A percentile compares a stretch with the other conserved stretches of the same genome.
Evolutionary conservation across 2,888 invertebrate species (phyloP).

Genomic region (Pycnomerus fuliginosus): DNA sequence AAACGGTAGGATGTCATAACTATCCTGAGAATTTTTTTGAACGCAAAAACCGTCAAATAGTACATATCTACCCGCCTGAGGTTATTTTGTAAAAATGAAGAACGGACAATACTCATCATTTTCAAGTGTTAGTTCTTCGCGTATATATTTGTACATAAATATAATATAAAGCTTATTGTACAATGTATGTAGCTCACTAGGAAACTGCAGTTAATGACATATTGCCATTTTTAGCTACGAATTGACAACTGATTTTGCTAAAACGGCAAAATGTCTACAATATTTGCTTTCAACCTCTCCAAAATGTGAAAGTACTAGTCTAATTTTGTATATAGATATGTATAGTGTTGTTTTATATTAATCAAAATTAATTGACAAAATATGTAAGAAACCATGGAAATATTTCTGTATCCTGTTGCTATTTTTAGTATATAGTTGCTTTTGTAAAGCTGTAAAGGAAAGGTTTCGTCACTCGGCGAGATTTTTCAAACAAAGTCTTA

Average conservation of each 20-base stretch:
- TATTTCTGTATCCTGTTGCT: background rate
- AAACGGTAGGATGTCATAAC: slow-evolving; percentile 22
- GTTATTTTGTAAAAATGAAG: slow-evolving; percentile 16
- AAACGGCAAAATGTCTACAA: too few species aligned
- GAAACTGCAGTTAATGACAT: too few species aligned
- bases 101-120: slow-evolving; percentile 30
- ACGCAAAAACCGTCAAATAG: slow-evolving; percentile 28
- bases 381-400: too few species aligned
- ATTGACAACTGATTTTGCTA: too few species aligned
- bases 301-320: slow-evolving; percentile 8
- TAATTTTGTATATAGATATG: slow-evolving; percentile 24
- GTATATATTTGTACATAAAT: slow-evolving; percentile 33
- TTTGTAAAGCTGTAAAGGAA: background rate
- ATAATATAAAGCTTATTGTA: slow-evolving; percentile 32
- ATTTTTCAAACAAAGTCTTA: background rate
- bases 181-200: slow-evolving; percentile 31
- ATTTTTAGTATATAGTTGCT: background rate
- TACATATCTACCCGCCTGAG: slow-evolving; percentile 30
- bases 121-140: slow-evolving; percentile 26
- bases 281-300: slow-evolving; percentile 13
- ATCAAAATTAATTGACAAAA: slow-evolving; percentile 22
- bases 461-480: background rate
- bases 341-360: slow-evolving; percentile 23
- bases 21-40: slow-evolving; percentile 3
- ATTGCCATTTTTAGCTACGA: too few species aligned